A percentile compares a stretch with the other conserved stretches of the same genome.
These are phyloP conservation scores for Rhopalosiphum padi DNA, from an alignment of 1,140 invertebrate species.

Conservation along the genomic window DNA sequence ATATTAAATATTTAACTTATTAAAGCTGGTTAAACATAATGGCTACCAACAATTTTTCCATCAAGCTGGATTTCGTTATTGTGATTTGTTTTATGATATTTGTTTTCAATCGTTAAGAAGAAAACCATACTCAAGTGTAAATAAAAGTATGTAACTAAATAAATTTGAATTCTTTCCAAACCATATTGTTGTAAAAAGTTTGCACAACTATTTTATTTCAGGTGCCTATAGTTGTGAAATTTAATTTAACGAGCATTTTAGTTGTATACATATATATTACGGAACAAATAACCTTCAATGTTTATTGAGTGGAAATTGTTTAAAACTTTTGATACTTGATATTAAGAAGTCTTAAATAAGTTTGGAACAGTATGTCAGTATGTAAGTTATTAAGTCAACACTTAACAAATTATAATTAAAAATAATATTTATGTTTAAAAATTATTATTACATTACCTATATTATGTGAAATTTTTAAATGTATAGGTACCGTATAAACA, in stretches of 20 bases:
- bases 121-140: neutral
- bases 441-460: neutral
- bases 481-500: neutral
- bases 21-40: neutral
- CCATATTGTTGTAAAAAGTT: neutral
- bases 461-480: neutral
- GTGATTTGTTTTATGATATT: neutral
- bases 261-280: neutral
- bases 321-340: neutral
- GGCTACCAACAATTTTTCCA: neutral
- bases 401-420: neutral
- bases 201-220: neutral
- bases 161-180: neutral
- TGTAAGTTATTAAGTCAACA: neutral
- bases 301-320: neutral
- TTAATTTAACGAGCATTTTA: neutral
- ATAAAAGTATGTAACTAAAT: neutral
- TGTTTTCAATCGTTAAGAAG: neutral
- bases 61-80: neutral
- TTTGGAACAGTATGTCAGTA: neutral
- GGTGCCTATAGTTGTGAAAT: neutral
- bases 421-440: slow-evolving; percentile 11
- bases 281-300: neutral
- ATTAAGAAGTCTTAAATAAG: neutral
- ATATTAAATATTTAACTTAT: neutral